phyloP scores from a whole-genome alignment of 2,797 vertebrate species.

The Sparus aurata region DNA sequence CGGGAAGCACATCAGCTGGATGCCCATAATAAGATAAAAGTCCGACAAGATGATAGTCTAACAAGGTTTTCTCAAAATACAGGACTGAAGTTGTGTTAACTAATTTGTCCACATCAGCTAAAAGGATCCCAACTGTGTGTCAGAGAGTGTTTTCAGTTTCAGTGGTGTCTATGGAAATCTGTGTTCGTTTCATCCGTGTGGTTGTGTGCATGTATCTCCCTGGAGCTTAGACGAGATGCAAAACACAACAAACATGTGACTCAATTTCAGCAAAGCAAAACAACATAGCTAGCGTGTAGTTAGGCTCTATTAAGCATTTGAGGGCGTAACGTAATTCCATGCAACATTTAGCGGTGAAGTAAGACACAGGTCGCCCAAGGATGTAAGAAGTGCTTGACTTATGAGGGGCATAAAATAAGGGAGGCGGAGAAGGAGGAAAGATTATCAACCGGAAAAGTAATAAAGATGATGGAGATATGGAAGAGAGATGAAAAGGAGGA shows the following conservation, averaged over 20 bases:
- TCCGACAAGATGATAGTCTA: background rate
- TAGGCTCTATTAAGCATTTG: conserved; percentile 41
- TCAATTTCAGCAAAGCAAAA: conserved; percentile 50
- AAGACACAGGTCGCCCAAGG: conserved; percentile 43
- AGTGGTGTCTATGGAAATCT: background rate
- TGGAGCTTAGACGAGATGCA: conserved; percentile 12
- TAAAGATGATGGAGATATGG: conserved; percentile 60
- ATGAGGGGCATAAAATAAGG: conserved; percentile 46
- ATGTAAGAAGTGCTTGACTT: conserved; percentile 42
- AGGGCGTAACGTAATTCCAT: conserved; percentile 50
- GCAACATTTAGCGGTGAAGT: conserved; percentile 61
- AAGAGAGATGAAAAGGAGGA: background rate
- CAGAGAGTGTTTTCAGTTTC: background rate
- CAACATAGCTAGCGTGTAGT: conserved; percentile 24
- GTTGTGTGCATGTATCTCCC: conserved; percentile 8
- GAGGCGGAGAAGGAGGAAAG: conserved; percentile 5
- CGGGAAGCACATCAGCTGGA: background rate
- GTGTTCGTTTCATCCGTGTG: conserved; percentile 15
- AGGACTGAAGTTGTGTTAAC: background rate
- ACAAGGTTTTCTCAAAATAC: background rate
- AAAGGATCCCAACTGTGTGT: background rate
- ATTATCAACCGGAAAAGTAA: conserved; percentile 22
- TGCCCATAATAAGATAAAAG: background rate
- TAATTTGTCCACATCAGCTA: background rate
- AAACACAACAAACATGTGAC: conserved; percentile 43